Evolutionary conservation across 2,888 invertebrate species (phyloP), one percentile per base, ranked within the genome.

Genomic region (Eupithecia insigniata): DNA sequence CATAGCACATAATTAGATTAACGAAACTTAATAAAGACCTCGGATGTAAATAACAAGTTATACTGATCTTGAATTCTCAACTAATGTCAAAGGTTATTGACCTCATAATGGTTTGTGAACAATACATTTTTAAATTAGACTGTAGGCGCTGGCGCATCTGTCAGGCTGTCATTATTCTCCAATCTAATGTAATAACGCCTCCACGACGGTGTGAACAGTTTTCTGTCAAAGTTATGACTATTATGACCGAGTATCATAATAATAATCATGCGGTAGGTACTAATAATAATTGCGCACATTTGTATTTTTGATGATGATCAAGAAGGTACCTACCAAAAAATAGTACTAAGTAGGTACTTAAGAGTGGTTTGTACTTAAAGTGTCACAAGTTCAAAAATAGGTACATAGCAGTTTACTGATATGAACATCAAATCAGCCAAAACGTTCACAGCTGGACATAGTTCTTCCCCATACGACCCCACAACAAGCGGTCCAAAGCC

Each of bases 141-240:
- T 84, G 90, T 89, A 83, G 88, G 89, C 85, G 72, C 69, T 60
- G 51, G 89, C 85, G 68, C 69, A 67, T 62, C 60, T 74, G 80
- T 76, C 83, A 77, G 82, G 32, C 16, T 66, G 87, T 86, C 87
- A 90, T 89, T 90, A 91, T 86, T 83, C 85, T 83, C 85, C 86
- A 88, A 89, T 89, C 84, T 87, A 89, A 87, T 85, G 86, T 87
- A 89, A 89, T 85, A 86, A 89, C 89, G 86, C 88, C 89, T 80
- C 84, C 82, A 36, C 64, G 22, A 26, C 62, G 83, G 85, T 87
- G 84, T 86, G 84, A 30, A 58, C 22, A 46, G 74, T 79, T 89
- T 89, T 88, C 87, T 87, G 83, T 85, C 75, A 82, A 80, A 73
- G 71, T 68, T 79, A 77, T 79, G 79, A 81, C 75, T 80, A 80